A percentile compares a stretch with the other conserved stretches of the same genome.
These are phyloP conservation scores for Eristalinus aeneus DNA, from an alignment of 2,888 invertebrate species.

Conservation along the genomic window DNA sequence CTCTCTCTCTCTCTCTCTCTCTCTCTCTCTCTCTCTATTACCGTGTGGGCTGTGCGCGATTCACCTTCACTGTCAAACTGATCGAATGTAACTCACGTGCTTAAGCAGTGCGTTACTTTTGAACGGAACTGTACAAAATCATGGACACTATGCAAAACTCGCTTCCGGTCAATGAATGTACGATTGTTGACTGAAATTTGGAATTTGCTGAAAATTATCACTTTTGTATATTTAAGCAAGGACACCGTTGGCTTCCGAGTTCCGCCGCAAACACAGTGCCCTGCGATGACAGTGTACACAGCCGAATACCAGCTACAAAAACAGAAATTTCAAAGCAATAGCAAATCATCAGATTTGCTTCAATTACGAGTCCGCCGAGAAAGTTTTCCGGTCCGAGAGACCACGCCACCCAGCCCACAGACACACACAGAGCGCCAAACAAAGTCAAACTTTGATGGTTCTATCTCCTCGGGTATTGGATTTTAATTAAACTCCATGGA, in stretches of 20 bases:
- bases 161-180: neutral
- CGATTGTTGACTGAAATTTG: neutral
- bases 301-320: neutral
- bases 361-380: constrained; percentile 2
- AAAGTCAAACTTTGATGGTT: constrained; percentile 13
- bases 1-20: too few relatives aligned
- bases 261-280: neutral
- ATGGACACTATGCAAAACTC: neutral
- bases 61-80: too few relatives aligned
- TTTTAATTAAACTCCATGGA: constrained; percentile 33
- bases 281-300: constrained; percentile 6
- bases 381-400: neutral
- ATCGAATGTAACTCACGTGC: too few relatives aligned
- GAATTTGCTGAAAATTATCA: neutral
- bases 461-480: neutral
- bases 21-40: too few relatives aligned
- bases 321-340: constrained; percentile 5
- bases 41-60: too few relatives aligned
- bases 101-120: neutral
- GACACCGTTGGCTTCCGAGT: neutral
- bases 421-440: neutral
- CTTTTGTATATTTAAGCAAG: neutral
- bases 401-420: neutral
- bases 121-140: neutral
- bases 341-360: constrained; percentile 22